A percentile compares a stretch with the other conserved stretches of the same genome.
Conservation (phyloP, 2,888 invertebrate genomes). For the Dicranocentrus wangi region DNA sequence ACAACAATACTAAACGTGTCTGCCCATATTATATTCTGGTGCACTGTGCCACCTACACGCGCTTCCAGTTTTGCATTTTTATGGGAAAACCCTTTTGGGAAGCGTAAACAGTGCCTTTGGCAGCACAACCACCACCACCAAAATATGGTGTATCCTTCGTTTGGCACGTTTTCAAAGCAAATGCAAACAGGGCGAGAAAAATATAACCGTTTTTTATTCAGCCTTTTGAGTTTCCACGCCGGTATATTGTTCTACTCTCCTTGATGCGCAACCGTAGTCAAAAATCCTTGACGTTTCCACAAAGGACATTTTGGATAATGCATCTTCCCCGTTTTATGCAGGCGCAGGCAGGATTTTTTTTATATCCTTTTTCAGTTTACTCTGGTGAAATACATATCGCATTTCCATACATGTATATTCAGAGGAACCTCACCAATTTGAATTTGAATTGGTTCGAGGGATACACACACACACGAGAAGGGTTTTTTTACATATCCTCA, state of each 20-base stretch:
- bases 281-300: neutral
- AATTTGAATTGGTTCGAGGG: slow-evolving; percentile 11
- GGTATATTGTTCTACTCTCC: too few species aligned
- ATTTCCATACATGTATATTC: slow-evolving; percentile 22
- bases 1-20: too few species aligned
- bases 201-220: neutral
- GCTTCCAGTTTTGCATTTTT: too few species aligned
- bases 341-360: neutral
- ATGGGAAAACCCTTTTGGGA: too few species aligned
- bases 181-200: neutral
- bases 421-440: neutral
- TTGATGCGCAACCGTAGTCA: neutral
- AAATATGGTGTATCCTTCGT: too few species aligned
- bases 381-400: neutral
- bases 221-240: neutral
- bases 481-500: too few species aligned
- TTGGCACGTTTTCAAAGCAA: neutral
- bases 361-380: too few species aligned
- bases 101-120: too few species aligned
- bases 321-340: neutral
- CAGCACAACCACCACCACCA: too few species aligned
- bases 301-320: neutral
- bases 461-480: too few species aligned
- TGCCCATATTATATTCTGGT: too few species aligned
- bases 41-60: too few species aligned